Evolutionary conservation across 2,113 vertebrate genomes (phyloP), one percentile per base, ranked within the genome.

Genomic region (Nymphicus hollandicus): DNA sequence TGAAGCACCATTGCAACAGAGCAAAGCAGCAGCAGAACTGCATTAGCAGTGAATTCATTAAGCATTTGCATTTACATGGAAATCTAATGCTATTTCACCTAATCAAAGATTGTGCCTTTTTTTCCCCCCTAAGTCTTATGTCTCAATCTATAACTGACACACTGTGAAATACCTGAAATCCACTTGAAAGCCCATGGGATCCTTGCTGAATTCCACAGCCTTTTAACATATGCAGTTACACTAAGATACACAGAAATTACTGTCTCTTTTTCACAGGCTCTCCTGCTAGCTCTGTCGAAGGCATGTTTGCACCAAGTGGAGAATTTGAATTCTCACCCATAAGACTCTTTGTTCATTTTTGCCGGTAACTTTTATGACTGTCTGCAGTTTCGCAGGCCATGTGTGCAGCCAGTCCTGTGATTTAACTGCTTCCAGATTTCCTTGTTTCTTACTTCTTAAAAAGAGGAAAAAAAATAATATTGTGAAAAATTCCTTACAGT

Each of bases 111-210:
- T 84, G 72, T 86, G 33, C 63, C 65, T 94, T 85, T 76, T 63
- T 16, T n/a, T 1, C 4, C 1, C 58, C 23, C 10, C 81, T 41
- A 86, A 96, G 92, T 91, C 92, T 94, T 96, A 92, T 28, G 56
- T 95, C 95, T 97, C 93, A 89, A 93, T 96, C 96, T 92, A 29
- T 88, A 93, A 80, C 83, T 96, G 96, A 87, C 93, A 87, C 66
- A 33, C 81, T 94, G 91, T 93, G 92, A 96, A 96, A 92, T 92
- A 85, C 81, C 93, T 89, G 88, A 92, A 96, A 95, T 94, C 92
- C 91, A 66, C 86, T 95, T 47, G 70, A 95, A 96, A 95, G 44
- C 96, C 92, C 86, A 11, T 65, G 93, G 93, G 95, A 91, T 93
- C 56, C 6, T 4, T 78, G 86, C 86, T 81, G 92, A 94, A 93